These are phyloP conservation scores for Lordiphosa fenestrarum DNA, from an alignment of 2,888 invertebrate genomes.

Conservation along the genomic window DNA sequence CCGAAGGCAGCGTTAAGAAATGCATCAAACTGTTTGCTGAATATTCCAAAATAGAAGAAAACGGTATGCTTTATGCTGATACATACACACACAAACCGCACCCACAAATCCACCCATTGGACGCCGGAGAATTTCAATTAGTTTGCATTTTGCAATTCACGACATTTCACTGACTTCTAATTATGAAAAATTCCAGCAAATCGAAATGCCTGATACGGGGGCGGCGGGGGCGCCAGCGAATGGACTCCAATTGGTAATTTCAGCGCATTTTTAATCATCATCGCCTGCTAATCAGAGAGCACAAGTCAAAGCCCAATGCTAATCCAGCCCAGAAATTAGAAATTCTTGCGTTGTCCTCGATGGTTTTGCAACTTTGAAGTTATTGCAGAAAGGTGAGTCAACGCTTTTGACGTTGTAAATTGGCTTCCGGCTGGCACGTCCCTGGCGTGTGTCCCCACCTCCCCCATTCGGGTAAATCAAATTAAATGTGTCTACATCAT, in stretches of 20 bases:
- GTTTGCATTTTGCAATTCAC: slow-evolving; percentile 61
- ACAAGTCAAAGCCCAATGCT: slow-evolving; percentile 28
- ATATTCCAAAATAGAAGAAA: slow-evolving; percentile 22
- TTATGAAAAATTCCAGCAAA: slow-evolving; percentile 62
- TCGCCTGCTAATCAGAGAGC: slow-evolving; percentile 54
- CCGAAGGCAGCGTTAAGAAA: slow-evolving; percentile 30
- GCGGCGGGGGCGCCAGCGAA: not conserved
- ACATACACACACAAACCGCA: not conserved
- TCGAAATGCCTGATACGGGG: slow-evolving; percentile 42
- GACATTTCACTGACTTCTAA: slow-evolving; percentile 62
- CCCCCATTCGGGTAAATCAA: slow-evolving; percentile 1
- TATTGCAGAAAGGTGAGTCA: slow-evolving; percentile 51
- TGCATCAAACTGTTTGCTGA: slow-evolving; percentile 46
- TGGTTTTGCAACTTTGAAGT: slow-evolving; percentile 39
- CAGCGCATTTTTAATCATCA: slow-evolving; percentile 54
- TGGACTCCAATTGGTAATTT: slow-evolving; percentile 30
- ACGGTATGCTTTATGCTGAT: not conserved
- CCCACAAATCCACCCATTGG: slow-evolving; percentile 2
- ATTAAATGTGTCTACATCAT: slow-evolving; percentile 11
- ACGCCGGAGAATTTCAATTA: slow-evolving; percentile 57
- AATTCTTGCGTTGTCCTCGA: slow-evolving; percentile 11
- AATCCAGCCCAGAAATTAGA: slow-evolving; percentile 41
- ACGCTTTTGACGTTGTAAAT: slow-evolving; percentile 26
- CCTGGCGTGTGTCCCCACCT: not conserved
- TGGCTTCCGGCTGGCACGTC: slow-evolving; percentile 1